Evolutionary conservation across 2,797 vertebrate species (phyloP).

Genomic region (Betta splendens): DNA sequence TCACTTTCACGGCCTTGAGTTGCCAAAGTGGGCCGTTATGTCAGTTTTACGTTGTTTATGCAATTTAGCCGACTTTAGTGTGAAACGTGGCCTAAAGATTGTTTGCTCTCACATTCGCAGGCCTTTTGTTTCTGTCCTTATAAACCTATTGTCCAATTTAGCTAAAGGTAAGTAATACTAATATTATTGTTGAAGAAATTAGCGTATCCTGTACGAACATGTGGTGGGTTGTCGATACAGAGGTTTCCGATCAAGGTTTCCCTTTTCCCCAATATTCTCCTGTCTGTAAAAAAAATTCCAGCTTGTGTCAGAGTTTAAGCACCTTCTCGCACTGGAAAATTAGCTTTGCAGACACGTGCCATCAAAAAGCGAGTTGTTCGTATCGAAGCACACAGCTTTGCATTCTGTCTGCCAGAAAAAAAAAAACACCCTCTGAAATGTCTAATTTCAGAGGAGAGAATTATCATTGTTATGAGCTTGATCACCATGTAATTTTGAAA

Average conservation of each 20-base stretch:
- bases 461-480: not conserved
- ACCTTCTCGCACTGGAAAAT: constrained; percentile 8
- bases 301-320: constrained; percentile 6
- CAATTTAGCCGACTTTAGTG: not conserved
- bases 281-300: not conserved
- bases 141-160: no score
- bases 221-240: constrained; percentile 1
- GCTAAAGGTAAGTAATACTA: no score
- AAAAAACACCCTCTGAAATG: not conserved
- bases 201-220: no score
- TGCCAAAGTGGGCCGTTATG: not conserved
- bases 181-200: no score
- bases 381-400: constrained; percentile 7
- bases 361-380: not conserved
- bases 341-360: constrained; percentile 1
- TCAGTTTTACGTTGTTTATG: not conserved
- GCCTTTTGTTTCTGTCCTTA: no score
- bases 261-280: constrained; percentile 5
- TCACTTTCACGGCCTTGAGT: not conserved
- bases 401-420: constrained; percentile 5
- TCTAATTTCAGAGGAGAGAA: not conserved
- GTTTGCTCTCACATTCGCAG: not conserved
- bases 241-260: constrained; percentile 3
- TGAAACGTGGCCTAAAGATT: not conserved
- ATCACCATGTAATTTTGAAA: not conserved